Base-by-base conservation (phyloP, 1,140 invertebrate species). In the Caenorhabditis briggsae region DNA sequence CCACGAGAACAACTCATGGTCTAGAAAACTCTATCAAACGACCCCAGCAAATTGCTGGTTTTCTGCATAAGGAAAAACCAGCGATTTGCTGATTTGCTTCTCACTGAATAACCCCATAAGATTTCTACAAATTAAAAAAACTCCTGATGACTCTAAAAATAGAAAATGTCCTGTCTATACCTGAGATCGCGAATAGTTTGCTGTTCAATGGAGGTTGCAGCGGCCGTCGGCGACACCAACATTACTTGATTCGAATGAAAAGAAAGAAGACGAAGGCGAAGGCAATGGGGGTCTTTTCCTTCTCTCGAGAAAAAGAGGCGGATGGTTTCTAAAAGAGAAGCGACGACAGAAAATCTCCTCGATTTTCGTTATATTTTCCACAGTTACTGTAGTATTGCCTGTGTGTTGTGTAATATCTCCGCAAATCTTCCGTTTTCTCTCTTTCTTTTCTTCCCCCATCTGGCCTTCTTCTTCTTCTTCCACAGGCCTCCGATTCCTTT, bases 121-220 rank as follows among this genome's bases (percentile, higher is more conserved):
- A n/a, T n/a, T n/a, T n/a, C n/a, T n/a, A n/a, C n/a, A n/a, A n/a
- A n/a, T n/a, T n/a, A n/a, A n/a, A n/a, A n/a, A n/a, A 58, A 58
- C n/a, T 20, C n/a, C n/a, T 5, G 0, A 5, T 2, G 18, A 58
- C 23, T 12, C 59, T 33, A 61, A 12, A 61, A 5, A 25, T 33
- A 33, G 33, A 33, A 33, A 33, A 33, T 33, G 33, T n/a, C n/a
- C n/a, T 33, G 33, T 33, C 20, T 12, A 89, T 23, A 56, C 82
- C 41, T 20, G n/a, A 53, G 53, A 83, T 87, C 88, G 33, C 74
- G 20, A 86, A 88, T 84, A 59, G 59, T 56, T 70, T 86, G 55
- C 23, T 59, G 41, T 58, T 46, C 46, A 50, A n/a, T 23, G 9
- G 46, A 78, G 18, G 70, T 50, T 78, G 70, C 70, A 78, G 70